phyloP scores from a whole-genome alignment of 2,113 vertebrate genomes.

The Corythaeola cristata region DNA sequence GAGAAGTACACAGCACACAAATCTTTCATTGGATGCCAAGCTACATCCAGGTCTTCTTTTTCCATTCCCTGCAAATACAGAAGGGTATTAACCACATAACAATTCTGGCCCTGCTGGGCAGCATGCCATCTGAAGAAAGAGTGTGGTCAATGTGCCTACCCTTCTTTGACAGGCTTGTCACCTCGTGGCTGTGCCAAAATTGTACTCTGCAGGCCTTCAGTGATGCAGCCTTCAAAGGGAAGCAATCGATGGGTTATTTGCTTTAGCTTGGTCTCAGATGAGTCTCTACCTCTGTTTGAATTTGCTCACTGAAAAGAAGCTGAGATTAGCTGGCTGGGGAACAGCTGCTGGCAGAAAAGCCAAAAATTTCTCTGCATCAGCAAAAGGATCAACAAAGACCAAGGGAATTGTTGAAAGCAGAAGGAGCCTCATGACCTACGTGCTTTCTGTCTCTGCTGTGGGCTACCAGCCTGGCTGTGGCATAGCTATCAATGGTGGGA shows the following conservation, averaged over 20 bases:
- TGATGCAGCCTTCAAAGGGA: background rate
- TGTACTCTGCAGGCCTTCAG: background rate
- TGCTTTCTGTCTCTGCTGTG: background rate
- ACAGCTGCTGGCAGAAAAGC: background rate
- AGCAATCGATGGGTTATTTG: background rate
- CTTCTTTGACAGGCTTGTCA: background rate
- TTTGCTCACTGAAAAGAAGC: background rate
- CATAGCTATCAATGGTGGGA: background rate
- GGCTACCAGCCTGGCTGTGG: background rate
- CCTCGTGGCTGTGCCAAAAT: background rate
- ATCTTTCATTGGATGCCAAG: background rate
- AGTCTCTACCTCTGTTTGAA: background rate
- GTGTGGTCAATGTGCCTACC: rapidly evolving
- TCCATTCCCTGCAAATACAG: background rate
- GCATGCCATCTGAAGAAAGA: background rate
- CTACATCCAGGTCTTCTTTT: background rate
- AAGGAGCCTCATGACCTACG: background rate
- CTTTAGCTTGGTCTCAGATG: background rate
- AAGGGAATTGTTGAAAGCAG: background rate
- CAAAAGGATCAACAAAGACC: background rate
- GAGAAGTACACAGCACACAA: background rate
- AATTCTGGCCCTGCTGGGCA: background rate
- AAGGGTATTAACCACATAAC: background rate
- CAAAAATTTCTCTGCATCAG: background rate
- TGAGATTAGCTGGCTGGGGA: background rate